Evolutionary conservation across 1,140 invertebrate genomes (phyloP).

Genomic region (Homalodisca vitripennis): DNA sequence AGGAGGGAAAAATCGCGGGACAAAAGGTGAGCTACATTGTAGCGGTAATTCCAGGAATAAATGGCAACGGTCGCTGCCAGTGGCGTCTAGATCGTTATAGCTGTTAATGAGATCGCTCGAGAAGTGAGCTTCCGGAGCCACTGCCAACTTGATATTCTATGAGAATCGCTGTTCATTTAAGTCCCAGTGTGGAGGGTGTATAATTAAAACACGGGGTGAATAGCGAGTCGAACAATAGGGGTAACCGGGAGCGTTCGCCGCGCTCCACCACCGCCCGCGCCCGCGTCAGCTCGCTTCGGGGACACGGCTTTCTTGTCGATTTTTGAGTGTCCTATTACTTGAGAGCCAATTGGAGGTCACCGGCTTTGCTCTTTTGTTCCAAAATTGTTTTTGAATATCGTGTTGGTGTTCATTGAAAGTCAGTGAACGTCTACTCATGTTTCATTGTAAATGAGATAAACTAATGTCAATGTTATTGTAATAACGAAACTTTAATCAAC

Average conservation of each 20-base stretch:
- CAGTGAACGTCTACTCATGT: no score
- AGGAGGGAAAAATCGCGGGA: neutral
- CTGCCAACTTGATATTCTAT: conserved; percentile 6
- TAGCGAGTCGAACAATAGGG: neutral
- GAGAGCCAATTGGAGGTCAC: no score
- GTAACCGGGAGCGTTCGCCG: neutral
- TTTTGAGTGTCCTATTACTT: no score
- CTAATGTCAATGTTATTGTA: no score
- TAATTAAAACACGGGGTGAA: conserved; percentile 14
- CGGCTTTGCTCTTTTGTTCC: no score
- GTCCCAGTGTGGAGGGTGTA: neutral
- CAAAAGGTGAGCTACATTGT: neutral
- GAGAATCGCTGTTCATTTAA: conserved; percentile 15
- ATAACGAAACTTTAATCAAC: no score
- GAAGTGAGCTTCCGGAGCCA: neutral
- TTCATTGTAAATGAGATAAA: no score
- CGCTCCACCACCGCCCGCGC: neutral
- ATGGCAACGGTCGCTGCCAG: no score
- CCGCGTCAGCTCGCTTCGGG: neutral
- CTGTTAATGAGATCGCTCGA: neutral
- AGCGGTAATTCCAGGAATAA: neutral
- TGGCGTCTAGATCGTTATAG: neutral
- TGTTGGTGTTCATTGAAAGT: no score
- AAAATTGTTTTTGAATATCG: no score
- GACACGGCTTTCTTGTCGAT: no score